Base-by-base conservation (phyloP, 64 coral and sea anemone genomes). In the Catalaphyllia jardinei region DNA sequence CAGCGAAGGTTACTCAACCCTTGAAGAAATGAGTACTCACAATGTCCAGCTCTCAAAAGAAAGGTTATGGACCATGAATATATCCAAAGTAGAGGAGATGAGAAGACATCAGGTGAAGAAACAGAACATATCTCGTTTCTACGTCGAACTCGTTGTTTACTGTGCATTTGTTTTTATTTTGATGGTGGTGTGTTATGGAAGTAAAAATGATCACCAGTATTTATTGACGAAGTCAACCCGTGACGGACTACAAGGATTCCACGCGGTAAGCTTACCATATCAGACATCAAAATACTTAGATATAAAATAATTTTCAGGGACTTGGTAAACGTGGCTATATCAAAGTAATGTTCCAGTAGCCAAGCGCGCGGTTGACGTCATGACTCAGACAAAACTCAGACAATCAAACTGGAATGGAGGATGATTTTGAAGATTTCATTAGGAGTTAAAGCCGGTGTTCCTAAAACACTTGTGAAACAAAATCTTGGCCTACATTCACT, bases 161-260 rank as follows among this genome's bases (percentile, higher is more conserved):
- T 51, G 3, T 27, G 4, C 33, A 4, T 79, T 79, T 52, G 46
- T 79, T 50, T 27, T 59, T 14, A 14, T 79, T 14, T 18, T 79
- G 9, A 46, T 79, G 42, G 42, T 52, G 16, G 77, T 79, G 22
- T 79, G 77, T 22, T 79, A 54, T 79, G 31, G 77, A 30, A 79
- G 52, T 19, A 22, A n/a, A 59, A 59, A 79, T 24, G 42, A 59
- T 18, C 22, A 42, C 30, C 39, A 14, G 46, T 76, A 76, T 49
- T 52, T 50, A 13, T 14, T 50, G 76, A 16, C 22, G 18, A 54
- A 79, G 30, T 79, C 29, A 22, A 79, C 30, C 76, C 33, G 19
- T 18, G 33, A 79, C 17, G 76, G 52, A 1, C 52, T 79, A 10
- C 28, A 16, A n/a, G 13, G 30, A 7, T 49, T 79, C 52, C 31